These are phyloP conservation scores for Bombus pyrosoma DNA, from an alignment of 1,140 invertebrate species.

Conservation along the genomic window DNA sequence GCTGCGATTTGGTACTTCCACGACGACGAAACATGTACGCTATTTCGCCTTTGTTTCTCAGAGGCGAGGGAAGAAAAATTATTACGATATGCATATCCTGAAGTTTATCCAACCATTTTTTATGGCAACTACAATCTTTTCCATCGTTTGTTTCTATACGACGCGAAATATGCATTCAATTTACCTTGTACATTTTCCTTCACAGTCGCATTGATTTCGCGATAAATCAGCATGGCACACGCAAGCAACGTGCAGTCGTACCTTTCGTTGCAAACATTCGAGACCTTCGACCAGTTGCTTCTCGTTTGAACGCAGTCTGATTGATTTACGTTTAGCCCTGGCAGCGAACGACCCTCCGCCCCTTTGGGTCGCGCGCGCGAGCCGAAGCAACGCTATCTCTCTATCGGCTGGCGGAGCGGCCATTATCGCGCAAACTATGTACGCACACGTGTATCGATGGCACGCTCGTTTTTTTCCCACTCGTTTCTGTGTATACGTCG, in stretches of 20 bases:
- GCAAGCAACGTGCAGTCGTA: background rate
- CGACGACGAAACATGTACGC: background rate
- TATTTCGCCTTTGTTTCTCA: background rate
- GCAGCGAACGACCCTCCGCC: constrained; percentile 48
- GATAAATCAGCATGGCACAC: background rate
- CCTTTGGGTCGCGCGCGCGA: constrained; percentile 18
- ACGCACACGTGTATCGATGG: constrained; percentile 61
- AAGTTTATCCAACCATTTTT: no score
- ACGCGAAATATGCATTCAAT: background rate
- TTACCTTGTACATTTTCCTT: background rate
- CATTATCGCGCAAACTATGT: constrained; percentile 72
- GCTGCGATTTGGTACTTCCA: background rate
- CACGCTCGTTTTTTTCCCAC: constrained; percentile 44
- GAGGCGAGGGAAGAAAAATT: no score
- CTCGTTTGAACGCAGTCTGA: constrained; percentile 47
- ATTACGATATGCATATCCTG: no score
- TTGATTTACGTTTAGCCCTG: constrained; percentile 65
- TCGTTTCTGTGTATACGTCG: background rate
- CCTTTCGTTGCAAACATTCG: background rate
- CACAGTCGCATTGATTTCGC: background rate
- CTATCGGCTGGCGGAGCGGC: constrained; percentile 60
- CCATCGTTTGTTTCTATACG: no score
- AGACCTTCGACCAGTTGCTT: constrained; percentile 2
- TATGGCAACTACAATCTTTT: background rate
- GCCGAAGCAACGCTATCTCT: constrained; percentile 63